These are phyloP conservation scores for Neomorphus geoffroyi DNA, from an alignment of 2,797 vertebrate genomes.

Conservation along the genomic window DNA sequence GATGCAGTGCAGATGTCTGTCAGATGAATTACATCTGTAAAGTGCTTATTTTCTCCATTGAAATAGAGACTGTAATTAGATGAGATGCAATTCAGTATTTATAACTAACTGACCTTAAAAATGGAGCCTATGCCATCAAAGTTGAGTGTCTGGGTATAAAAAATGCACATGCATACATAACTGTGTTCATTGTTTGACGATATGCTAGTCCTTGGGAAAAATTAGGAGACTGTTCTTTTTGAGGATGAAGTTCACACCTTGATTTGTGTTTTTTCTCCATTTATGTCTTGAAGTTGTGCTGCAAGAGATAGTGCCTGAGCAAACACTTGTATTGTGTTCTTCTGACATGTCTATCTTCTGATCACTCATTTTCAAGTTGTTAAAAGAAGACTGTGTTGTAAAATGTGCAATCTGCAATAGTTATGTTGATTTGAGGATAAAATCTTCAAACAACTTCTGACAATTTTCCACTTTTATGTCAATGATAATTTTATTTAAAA, in stretches of 20 bases:
- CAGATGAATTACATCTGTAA: background rate
- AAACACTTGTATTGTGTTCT: background rate
- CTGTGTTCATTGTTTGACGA: background rate
- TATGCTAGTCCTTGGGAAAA: background rate
- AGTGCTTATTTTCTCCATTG: background rate
- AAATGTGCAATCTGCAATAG: background rate
- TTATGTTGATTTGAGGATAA: background rate
- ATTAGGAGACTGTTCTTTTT: background rate
- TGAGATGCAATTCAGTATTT: background rate
- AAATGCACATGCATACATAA: background rate
- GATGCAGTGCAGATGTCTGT: background rate
- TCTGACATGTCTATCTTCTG: background rate
- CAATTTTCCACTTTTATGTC: background rate
- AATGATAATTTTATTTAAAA: background rate
- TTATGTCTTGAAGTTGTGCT: background rate
- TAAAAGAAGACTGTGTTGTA: background rate
- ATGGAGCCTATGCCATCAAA: background rate
- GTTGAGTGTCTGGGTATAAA: background rate
- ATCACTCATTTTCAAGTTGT: background rate
- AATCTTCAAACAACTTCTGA: background rate
- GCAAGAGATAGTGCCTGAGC: background rate
- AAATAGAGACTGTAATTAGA: background rate
- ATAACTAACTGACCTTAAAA: background rate
- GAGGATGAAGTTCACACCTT: background rate
- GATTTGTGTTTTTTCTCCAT: background rate